A percentile compares a stretch with the other conserved stretches of the same genome.
Conservation (phyloP, 1,140 invertebrate genomes). For the Vanessa tameamea region DNA sequence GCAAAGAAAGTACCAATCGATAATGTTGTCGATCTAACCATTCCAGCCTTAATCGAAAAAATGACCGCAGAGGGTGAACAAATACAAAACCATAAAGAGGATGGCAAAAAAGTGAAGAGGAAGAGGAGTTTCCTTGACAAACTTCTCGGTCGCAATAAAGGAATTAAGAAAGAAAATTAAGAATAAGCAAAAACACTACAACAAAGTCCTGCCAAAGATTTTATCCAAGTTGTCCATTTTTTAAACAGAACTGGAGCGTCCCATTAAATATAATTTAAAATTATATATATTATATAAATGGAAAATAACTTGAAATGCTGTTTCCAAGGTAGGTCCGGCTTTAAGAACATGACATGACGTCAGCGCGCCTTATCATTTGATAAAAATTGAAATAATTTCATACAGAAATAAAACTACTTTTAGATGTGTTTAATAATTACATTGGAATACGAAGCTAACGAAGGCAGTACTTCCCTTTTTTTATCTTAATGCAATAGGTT, state of each 20-base stretch:
- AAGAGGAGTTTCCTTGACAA: slow-evolving; percentile 76
- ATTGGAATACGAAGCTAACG: slow-evolving; percentile 54
- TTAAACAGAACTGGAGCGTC: not conserved
- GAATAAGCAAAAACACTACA: not conserved
- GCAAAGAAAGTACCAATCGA: slow-evolving; percentile 53
- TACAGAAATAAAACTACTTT: slow-evolving; percentile 33
- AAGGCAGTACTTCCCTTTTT: slow-evolving; percentile 67
- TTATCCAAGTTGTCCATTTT: slow-evolving; percentile 15
- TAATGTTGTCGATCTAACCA: slow-evolving; percentile 55
- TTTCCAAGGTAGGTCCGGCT: slow-evolving; percentile 49
- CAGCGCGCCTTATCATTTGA: slow-evolving; percentile 61
- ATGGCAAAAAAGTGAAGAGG: slow-evolving; percentile 68
- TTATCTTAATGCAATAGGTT: slow-evolving; percentile 77
- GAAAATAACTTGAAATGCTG: slow-evolving; percentile 22
- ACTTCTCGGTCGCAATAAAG: slow-evolving; percentile 70
- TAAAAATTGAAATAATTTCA: slow-evolving; percentile 41
- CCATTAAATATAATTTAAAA: not conserved
- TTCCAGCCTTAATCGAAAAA: slow-evolving; percentile 71
- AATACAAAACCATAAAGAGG: slow-evolving; percentile 55
- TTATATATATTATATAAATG: slow-evolving; percentile 10
- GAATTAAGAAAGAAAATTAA: slow-evolving; percentile 55
- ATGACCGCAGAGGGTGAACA: slow-evolving; percentile 65
- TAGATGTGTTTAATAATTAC: slow-evolving; percentile 40
- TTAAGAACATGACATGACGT: slow-evolving; percentile 53
- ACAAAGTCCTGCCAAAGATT: slow-evolving; percentile 68